Evolutionary conservation across 2,888 invertebrate genomes (phyloP).

Genomic region (Bellardia bayeri): DNA sequence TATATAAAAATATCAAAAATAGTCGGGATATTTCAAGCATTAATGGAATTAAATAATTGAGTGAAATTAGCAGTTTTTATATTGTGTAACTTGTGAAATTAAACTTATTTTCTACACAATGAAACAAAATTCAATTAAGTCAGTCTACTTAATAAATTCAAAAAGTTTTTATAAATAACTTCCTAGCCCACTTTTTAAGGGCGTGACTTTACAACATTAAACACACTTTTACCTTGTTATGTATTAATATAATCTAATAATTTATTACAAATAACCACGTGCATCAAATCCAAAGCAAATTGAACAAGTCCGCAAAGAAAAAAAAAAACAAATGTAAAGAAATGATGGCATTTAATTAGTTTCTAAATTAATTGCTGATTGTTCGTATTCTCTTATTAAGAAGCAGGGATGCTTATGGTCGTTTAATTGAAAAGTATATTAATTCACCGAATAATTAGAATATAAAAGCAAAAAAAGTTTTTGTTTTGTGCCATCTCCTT

Average conservation of each 20-base stretch:
- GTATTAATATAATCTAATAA: slow-evolving; percentile 41
- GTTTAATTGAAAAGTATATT: slow-evolving; percentile 58
- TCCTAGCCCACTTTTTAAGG: background rate
- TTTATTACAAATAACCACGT: slow-evolving; percentile 40
- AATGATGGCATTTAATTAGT: slow-evolving; percentile 61
- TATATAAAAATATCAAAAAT: too few species aligned
- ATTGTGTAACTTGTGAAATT: too few species aligned
- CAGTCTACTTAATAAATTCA: too few species aligned
- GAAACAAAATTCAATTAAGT: too few species aligned
- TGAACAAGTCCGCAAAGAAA: slow-evolving; percentile 13
- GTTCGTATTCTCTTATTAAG: background rate
- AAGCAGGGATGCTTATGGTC: slow-evolving; percentile 7
- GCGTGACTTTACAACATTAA: background rate
- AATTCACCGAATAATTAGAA: slow-evolving; percentile 27
- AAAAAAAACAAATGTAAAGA: slow-evolving; percentile 22
- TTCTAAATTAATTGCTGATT: slow-evolving; percentile 65
- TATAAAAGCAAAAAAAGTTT: background rate
- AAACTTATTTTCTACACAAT: too few species aligned
- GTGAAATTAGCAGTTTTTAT: too few species aligned
- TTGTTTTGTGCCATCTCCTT: background rate
- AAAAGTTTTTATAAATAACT: background rate
- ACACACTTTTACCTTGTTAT: background rate
- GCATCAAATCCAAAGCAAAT: slow-evolving; percentile 42
- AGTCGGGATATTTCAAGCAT: too few species aligned
- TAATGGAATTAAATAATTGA: too few species aligned